Evolutionary conservation across 2,113 vertebrate genomes (phyloP), one percentile per base, ranked within the genome.

Genomic region (Pseudorectes ferrugineus): DNA sequence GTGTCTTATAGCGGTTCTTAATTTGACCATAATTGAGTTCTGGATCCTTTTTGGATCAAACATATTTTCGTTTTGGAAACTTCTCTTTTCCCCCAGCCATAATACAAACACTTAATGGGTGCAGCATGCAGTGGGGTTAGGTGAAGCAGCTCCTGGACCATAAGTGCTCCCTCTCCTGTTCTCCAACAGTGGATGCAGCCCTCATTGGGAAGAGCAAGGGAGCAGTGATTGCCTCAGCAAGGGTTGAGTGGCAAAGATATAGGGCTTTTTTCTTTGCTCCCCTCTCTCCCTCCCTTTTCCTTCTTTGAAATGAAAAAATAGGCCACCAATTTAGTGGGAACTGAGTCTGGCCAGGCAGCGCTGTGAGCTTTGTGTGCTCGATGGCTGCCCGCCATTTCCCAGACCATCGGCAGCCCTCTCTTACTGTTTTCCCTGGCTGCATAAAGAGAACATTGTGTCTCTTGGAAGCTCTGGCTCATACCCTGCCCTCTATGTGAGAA

Each of bases 361-460:
- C 65, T 45, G 25, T 35, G 52, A 78, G 81, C 89, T 93, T 93
- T 95, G 90, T 96, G 82, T 52, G 25, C 72, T 74, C 7, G 2
- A 22, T 96, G 92, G 93, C 96, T 81, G 28, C 52, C 80, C 20
- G 92, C 94, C 71, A 96, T 94, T 96, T 96, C 96, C 92, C 95
- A 96, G 95, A 94, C 94, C 93, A 93, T 92, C 36, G 0, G n/a
- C 95, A 88, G 38, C 82, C 42, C 38, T 59, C 71, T 78, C 95
- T 80, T 36, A 36, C 57, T 86, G 52, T 92, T 97, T 77, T 82
- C 80, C 80, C 78, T 75, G 78, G 72, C 65, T 94, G 62, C 71
- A 83, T 85, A 96, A 87, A 92, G 83, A 88, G 97, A 94, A 95
- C 94, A 81, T 83, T 96, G 92, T 94, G 85, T 89, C 35, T 88